Evolutionary conservation across 2,113 vertebrate species (phyloP).

Genomic region (Agapornis roseicollis): DNA sequence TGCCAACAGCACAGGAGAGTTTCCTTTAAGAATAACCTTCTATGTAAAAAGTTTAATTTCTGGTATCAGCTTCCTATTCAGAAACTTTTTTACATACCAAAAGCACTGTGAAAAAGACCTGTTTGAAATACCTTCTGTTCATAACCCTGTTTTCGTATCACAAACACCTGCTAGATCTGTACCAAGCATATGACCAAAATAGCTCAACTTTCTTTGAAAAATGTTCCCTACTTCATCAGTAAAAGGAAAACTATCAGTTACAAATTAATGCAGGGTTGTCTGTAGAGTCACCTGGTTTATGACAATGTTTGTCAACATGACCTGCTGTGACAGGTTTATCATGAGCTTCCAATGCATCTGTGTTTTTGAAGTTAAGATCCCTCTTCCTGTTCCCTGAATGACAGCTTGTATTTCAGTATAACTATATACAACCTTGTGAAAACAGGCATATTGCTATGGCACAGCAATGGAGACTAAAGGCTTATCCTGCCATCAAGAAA

Average conservation of each 20-base stretch:
- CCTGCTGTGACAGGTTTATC: background rate
- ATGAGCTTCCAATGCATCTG: background rate
- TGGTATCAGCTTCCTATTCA: background rate
- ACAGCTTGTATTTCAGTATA: background rate
- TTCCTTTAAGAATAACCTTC: background rate
- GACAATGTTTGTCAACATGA: background rate
- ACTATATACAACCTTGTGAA: background rate
- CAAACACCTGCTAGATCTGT: background rate
- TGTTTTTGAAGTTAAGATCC: background rate
- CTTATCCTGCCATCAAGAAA: background rate
- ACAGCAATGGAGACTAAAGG: background rate
- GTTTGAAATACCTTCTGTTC: background rate
- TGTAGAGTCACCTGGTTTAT: background rate
- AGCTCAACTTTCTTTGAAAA: background rate
- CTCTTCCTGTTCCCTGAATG: background rate
- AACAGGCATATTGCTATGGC: background rate
- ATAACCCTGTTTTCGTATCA: background rate
- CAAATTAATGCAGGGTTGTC: background rate
- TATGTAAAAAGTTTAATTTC: background rate
- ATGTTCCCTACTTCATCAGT: background rate
- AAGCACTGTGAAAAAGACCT: background rate
- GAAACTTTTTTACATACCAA: background rate
- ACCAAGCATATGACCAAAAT: background rate
- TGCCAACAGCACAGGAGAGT: background rate
- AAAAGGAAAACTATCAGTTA: background rate